Evolutionary conservation across 2,113 vertebrate species (phyloP).

Genomic region (Gymnocephalus cernua): DNA sequence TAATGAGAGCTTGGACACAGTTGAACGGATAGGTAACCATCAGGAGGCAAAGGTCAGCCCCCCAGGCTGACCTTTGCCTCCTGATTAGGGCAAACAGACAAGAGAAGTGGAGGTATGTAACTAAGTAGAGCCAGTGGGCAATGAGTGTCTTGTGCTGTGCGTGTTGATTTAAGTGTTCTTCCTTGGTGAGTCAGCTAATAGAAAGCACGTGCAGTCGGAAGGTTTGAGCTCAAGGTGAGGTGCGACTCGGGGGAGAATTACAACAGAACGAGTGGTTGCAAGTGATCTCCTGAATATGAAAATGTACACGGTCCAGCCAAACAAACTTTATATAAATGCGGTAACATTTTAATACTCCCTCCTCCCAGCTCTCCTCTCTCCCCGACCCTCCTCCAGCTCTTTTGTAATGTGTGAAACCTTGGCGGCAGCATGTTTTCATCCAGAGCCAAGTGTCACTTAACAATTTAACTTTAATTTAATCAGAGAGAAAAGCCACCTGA

Average conservation of each 20-base stretch:
- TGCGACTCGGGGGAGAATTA: constrained; percentile 50
- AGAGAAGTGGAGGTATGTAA: constrained; percentile 49
- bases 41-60: constrained; percentile 55
- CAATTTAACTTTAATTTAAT: neutral
- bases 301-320: neutral
- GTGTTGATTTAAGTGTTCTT: constrained; percentile 32
- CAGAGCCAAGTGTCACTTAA: constrained; percentile 19
- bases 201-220: constrained; percentile 57
- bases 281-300: constrained; percentile 19
- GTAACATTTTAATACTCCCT: constrained; percentile 4
- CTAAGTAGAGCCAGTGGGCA: constrained; percentile 35
- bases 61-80: too few species aligned
- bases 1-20: constrained; percentile 74
- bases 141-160: constrained; percentile 4
- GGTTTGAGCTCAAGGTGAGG: constrained; percentile 42
- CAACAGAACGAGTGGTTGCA: constrained; percentile 2
- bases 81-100: constrained; percentile 39
- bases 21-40: constrained; percentile 59
- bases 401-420: constrained; percentile 1
- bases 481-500: constrained; percentile 5
- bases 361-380: constrained; percentile 59
- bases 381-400: constrained; percentile 45
- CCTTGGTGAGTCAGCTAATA: constrained; percentile 61
- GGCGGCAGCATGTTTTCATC: neutral
- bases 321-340: constrained; percentile 18